These are phyloP conservation scores for Daphoenositta chrysoptera DNA, from an alignment of 2,113 vertebrate species.

Conservation along the genomic window DNA sequence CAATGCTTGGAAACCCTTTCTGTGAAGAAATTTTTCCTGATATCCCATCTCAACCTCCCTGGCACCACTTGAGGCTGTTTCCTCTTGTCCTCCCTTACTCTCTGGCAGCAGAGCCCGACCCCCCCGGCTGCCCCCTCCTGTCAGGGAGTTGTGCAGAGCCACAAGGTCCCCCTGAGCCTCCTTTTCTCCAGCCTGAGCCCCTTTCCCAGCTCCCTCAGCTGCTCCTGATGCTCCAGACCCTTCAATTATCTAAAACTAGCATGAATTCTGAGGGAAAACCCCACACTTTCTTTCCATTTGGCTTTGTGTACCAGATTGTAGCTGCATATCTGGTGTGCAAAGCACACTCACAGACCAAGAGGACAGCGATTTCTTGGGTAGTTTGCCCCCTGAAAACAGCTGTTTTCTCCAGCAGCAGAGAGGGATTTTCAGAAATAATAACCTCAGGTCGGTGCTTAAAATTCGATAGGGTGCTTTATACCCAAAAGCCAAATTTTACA, in stretches of 20 bases:
- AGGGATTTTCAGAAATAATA: neutral
- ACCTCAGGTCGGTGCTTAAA: neutral
- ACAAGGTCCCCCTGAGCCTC: no score
- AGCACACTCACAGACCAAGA: neutral
- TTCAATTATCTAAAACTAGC: neutral
- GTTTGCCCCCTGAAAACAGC: neutral
- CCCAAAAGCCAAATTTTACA: neutral
- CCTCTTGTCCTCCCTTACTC: neutral
- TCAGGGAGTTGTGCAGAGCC: neutral
- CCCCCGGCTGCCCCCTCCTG: neutral
- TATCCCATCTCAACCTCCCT: neutral
- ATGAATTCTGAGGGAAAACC: neutral
- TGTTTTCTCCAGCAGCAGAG: neutral
- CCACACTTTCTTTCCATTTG: neutral
- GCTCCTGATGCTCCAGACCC: neutral
- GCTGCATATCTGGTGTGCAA: neutral
- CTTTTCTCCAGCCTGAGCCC: neutral
- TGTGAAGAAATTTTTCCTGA: neutral
- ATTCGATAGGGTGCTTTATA: neutral
- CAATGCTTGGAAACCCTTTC: neutral
- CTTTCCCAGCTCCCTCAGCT: neutral
- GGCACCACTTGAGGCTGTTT: neutral
- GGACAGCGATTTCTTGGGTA: neutral
- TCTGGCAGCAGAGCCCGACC: rapidly evolving
- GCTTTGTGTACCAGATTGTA: neutral